These are phyloP conservation scores for Tetraneura akinire DNA, from an alignment of 1,140 invertebrate species.

Conservation along the genomic window DNA sequence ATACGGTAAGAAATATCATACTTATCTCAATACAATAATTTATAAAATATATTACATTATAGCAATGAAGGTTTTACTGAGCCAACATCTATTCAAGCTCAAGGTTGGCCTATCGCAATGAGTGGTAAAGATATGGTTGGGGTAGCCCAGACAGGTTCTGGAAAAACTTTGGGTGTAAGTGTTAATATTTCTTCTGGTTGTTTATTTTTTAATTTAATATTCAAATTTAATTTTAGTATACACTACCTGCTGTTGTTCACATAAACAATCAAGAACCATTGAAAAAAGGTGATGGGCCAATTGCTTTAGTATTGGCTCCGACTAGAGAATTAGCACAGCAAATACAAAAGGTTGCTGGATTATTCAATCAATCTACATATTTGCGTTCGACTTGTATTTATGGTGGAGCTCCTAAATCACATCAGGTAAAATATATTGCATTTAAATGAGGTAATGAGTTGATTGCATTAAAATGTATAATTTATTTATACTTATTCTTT, in stretches of 20 bases:
- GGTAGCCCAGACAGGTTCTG: conserved; percentile 69
- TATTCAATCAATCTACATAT: conserved; percentile 75
- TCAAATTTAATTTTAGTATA: conserved; percentile 61
- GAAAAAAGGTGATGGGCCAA: conserved; percentile 71
- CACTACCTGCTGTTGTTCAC: conserved; percentile 70
- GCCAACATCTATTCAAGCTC: conserved; percentile 78
- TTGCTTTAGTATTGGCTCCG: conserved; percentile 75
- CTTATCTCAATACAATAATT: no score
- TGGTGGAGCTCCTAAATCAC: conserved; percentile 79
- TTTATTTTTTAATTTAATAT: not conserved
- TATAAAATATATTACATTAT: conserved; percentile 55
- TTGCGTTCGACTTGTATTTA: conserved; percentile 85
- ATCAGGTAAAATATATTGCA: conserved; percentile 59
- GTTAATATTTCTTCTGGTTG: not conserved
- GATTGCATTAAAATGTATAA: not conserved
- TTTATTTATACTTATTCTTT: conserved; percentile 38
- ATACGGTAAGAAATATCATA: conserved; percentile 52
- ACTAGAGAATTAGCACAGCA: conserved; percentile 84
- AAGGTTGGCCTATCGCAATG: conserved; percentile 81
- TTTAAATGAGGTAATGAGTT: not conserved
- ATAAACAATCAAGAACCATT: conserved; percentile 73
- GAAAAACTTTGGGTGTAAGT: conserved; percentile 63
- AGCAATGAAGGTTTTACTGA: conserved; percentile 67
- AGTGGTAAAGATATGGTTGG: conserved; percentile 81
- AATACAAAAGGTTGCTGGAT: conserved; percentile 80